Evolutionary conservation across 2,888 invertebrate genomes (phyloP).

Genomic region (Sepioteuthis lessoniana): DNA sequence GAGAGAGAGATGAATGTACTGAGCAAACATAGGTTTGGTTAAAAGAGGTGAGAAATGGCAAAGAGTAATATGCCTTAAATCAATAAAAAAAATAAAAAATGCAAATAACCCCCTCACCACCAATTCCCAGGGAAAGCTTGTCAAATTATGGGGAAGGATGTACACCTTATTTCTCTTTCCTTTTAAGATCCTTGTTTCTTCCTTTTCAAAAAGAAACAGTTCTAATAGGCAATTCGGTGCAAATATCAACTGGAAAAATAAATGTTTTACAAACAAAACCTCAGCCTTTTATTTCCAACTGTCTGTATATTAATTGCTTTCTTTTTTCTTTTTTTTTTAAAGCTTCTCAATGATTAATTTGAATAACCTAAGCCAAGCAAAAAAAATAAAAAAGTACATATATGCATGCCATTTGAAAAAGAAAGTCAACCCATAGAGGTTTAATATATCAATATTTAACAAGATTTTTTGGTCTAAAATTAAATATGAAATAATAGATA

Average conservation of each 20-base stretch:
- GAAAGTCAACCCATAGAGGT: too few species aligned
- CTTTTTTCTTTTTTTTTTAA: too few species aligned
- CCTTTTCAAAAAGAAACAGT: neutral
- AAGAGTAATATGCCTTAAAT: neutral
- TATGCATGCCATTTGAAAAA: too few species aligned
- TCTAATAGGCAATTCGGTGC: too few species aligned
- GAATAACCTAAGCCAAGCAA: too few species aligned
- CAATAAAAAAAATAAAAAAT: neutral
- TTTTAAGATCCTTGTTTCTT: neutral
- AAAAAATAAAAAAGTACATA: too few species aligned
- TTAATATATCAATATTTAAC: too few species aligned
- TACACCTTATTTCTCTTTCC: neutral
- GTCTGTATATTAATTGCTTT: too few species aligned
- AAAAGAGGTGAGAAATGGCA: neutral
- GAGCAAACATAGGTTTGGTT: neutral
- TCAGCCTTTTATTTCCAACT: too few species aligned
- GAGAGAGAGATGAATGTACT: neutral
- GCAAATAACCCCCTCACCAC: neutral
- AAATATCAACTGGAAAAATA: neutral
- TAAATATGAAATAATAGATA: too few species aligned
- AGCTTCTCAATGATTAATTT: too few species aligned
- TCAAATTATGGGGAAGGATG: neutral
- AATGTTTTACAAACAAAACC: neutral
- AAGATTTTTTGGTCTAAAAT: too few species aligned
- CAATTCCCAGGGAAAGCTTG: neutral